A percentile compares a stretch with the other conserved stretches of the same genome.
These are phyloP conservation scores for Lasiommata megera DNA, from an alignment of 2,888 invertebrate species.

Conservation along the genomic window DNA sequence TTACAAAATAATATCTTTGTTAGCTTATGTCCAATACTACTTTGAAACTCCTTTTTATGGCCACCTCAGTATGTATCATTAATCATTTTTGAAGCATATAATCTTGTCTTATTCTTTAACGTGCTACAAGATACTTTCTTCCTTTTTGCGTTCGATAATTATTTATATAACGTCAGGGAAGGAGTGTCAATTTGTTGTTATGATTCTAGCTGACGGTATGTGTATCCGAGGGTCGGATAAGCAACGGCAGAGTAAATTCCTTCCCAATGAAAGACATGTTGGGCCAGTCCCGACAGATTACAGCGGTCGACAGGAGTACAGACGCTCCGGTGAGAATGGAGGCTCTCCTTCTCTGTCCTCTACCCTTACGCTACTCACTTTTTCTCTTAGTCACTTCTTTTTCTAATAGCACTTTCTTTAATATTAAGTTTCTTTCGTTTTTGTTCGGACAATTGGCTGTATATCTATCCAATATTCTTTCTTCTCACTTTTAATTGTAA, in stretches of 20 bases:
- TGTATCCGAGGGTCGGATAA: constrained; percentile 87
- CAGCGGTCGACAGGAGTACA: constrained; percentile 85
- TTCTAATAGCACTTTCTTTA: background rate
- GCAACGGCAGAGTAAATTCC: constrained; percentile 86
- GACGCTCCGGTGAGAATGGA: constrained; percentile 86
- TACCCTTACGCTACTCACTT: background rate
- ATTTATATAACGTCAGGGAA: no score
- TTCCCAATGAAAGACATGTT: constrained; percentile 93
- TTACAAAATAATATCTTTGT: no score
- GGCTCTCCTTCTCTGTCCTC: background rate
- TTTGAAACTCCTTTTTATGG: no score
- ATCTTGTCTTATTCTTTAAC: no score
- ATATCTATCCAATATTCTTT: background rate
- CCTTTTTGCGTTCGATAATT: no score
- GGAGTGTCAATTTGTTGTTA: background rate
- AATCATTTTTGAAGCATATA: no score
- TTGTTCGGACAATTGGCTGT: no score
- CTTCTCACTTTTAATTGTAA: background rate
- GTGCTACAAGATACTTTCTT: no score
- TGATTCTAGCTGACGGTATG: constrained; percentile 86
- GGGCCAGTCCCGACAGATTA: constrained; percentile 82
- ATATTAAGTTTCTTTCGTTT: background rate
- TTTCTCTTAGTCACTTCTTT: background rate
- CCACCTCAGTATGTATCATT: no score
- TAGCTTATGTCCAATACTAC: no score